These are phyloP conservation scores for Oegoconia quadripuncta DNA, from an alignment of 2,888 invertebrate genomes.

Conservation along the genomic window DNA sequence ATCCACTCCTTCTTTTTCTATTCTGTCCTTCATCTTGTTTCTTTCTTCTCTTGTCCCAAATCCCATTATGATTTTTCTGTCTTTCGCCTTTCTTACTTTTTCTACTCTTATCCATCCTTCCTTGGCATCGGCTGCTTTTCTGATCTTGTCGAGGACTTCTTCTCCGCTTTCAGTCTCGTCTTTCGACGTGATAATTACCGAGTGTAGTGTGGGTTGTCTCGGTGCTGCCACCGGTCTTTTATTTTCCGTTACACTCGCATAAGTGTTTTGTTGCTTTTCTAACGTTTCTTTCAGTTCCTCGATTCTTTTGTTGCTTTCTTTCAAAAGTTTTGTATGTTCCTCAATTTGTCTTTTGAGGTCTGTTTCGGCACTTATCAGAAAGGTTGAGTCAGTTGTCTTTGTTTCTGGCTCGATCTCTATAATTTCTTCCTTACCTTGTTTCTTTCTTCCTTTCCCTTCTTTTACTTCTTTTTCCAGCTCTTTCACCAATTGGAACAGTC, in stretches of 20 bases:
- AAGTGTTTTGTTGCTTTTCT: background rate
- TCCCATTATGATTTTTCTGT: slow-evolving; percentile 12
- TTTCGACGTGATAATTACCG: slow-evolving; percentile 8
- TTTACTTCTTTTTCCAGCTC: background rate
- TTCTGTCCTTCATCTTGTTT: background rate
- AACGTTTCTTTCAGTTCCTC: background rate
- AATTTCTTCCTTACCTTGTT: background rate
- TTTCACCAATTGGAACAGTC: background rate
- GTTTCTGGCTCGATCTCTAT: background rate
- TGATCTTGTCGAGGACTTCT: slow-evolving; percentile 8
- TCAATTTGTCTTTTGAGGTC: background rate
- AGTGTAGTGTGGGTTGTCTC: slow-evolving; percentile 2
- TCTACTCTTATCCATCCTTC: slow-evolving; percentile 12
- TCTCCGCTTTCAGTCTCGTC: slow-evolving; percentile 14
- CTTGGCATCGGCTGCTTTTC: slow-evolving; percentile 13
- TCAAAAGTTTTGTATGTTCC: background rate
- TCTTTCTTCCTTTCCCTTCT: background rate
- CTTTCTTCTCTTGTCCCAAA: slow-evolving; percentile 8
- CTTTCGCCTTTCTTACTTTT: slow-evolving; percentile 14
- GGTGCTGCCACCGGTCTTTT: too few relatives aligned
- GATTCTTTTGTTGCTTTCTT: slow-evolving; percentile 3
- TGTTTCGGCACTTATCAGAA: background rate
- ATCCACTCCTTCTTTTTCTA: background rate
- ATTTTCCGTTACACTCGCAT: too few relatives aligned
- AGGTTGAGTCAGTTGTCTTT: background rate